Evolutionary conservation across 2,797 vertebrate genomes (phyloP).

Genomic region (Sebastiscus albofasciatus): DNA sequence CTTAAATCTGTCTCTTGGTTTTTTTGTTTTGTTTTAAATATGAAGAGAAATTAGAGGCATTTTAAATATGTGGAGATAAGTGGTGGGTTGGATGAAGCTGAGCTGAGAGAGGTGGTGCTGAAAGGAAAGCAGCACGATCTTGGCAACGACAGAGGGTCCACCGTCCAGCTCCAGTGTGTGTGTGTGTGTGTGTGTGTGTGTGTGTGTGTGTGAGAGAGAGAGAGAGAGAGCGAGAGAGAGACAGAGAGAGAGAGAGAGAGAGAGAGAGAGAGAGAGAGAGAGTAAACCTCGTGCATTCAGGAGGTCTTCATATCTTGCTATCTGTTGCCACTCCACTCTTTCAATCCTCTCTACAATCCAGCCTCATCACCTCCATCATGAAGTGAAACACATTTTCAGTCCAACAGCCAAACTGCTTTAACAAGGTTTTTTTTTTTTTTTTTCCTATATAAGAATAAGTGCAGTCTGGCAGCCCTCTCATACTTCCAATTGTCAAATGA

Average conservation of each 20-base stretch:
- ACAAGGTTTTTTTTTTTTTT: background rate
- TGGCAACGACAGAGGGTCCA: slow-evolving; percentile 49
- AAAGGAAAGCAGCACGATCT: slow-evolving; percentile 74
- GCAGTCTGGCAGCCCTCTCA: slow-evolving; percentile 22
- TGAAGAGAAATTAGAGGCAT: background rate
- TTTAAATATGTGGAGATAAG: slow-evolving; percentile 33
- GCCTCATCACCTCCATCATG: slow-evolving; percentile 43
- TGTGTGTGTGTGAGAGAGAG: too few species aligned
- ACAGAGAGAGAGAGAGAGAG: background rate
- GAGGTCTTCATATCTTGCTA: slow-evolving; percentile 45
- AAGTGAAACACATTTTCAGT: slow-evolving; percentile 10
- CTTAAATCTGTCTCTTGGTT: background rate
- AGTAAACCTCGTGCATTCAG: slow-evolving; percentile 21
- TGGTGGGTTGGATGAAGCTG: slow-evolving; percentile 35
- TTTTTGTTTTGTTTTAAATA: background rate
- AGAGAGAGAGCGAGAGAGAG: background rate
- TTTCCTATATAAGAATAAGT: background rate
- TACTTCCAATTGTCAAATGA: slow-evolving; percentile 22
- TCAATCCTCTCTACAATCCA: slow-evolving; percentile 8
- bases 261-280: slow-evolving; percentile 7
- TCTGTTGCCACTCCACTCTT: slow-evolving; percentile 48
- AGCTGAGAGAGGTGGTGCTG: slow-evolving; percentile 70
- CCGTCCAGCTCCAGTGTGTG: slow-evolving; percentile 25
- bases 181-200: slow-evolving; percentile 42
- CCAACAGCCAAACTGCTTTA: background rate